phyloP scores from a whole-genome alignment of 2,113 vertebrate genomes.

The Clupea harengus region DNA sequence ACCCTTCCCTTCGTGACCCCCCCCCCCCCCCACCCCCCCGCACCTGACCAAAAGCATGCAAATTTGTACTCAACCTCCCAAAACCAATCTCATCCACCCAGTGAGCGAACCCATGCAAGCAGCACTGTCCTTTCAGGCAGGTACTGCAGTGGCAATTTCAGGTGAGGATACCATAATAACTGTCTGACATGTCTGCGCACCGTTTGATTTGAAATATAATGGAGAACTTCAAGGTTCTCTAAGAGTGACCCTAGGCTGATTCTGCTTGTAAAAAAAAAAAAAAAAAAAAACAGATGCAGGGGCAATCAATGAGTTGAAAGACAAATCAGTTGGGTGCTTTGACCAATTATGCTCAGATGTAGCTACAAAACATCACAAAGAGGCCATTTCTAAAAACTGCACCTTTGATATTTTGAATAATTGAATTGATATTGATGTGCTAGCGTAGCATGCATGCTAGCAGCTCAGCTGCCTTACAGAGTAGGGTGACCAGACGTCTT shows the following conservation, averaged over 20 bases:
- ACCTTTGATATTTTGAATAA: too few relatives aligned
- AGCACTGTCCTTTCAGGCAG: neutral
- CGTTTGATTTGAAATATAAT: neutral
- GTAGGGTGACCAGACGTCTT: too few relatives aligned
- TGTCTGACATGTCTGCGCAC: neutral
- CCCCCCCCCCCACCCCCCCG: too few relatives aligned
- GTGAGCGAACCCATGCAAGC: slow-evolving; percentile 20
- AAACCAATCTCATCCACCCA: neutral
- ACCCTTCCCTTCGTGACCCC: neutral
- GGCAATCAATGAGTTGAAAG: slow-evolving; percentile 26
- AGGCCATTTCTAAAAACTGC: neutral
- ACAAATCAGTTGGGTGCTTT: slow-evolving; percentile 27
- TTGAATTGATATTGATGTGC: too few relatives aligned
- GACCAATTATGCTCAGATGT: neutral
- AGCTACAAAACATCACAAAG: neutral
- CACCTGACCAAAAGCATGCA: neutral
- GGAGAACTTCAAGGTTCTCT: slow-evolving; percentile 1
- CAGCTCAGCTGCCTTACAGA: too few relatives aligned
- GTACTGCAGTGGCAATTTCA: slow-evolving; percentile 1
- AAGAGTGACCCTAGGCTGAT: neutral
- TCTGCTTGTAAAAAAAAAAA: slow-evolving; percentile 30
- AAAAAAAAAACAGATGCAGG: neutral
- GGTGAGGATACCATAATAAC: neutral
- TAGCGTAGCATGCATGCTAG: neutral
- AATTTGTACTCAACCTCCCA: neutral